These are phyloP conservation scores for Drosophila auraria DNA, from an alignment of 1,140 invertebrate species.

Conservation along the genomic window DNA sequence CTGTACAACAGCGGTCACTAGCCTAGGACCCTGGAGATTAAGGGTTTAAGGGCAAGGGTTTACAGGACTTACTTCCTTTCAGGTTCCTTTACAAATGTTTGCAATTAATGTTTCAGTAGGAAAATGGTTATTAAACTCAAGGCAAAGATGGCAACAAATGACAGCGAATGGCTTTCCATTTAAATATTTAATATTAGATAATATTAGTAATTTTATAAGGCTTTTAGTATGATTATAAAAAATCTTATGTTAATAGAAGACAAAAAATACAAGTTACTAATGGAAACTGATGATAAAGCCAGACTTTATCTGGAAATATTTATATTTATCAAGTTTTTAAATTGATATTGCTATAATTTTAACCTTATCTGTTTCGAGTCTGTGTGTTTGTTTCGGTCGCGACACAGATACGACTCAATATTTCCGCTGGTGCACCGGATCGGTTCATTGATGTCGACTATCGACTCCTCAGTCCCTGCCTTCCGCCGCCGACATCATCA, in stretches of 20 bases:
- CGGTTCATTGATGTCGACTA: slow-evolving; percentile 69
- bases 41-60: too few relatives aligned
- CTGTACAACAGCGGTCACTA: slow-evolving; percentile 6
- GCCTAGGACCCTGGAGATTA: neutral
- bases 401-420: slow-evolving; percentile 80
- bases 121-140: neutral
- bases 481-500: slow-evolving; percentile 9
- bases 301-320: neutral
- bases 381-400: slow-evolving; percentile 43
- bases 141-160: neutral
- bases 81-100: neutral
- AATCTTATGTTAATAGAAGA: neutral
- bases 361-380: slow-evolving; percentile 5
- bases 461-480: slow-evolving; percentile 15
- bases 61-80: neutral
- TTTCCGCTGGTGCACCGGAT: slow-evolving; percentile 72
- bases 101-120: neutral
- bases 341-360: neutral
- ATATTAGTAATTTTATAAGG: neutral
- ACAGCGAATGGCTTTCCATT: neutral
- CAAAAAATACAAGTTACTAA: neutral
- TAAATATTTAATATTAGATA: neutral
- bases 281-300: neutral
- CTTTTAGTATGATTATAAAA: neutral
- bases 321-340: too few relatives aligned